Conservation (phyloP, 2,113 vertebrate species). For the Hyperopisus bebe region DNA sequence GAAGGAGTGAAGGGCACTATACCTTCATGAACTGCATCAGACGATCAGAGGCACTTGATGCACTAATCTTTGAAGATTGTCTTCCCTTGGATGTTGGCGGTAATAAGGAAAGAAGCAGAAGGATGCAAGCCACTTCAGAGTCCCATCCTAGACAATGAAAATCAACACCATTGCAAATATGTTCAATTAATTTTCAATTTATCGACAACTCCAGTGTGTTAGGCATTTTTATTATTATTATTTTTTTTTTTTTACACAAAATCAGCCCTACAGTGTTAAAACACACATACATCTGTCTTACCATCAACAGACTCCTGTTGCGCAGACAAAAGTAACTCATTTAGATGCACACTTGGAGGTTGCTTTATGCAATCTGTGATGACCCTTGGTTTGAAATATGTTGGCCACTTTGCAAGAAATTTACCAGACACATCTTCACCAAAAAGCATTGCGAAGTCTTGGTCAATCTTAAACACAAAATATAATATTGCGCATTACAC, state of each 20-base stretch:
- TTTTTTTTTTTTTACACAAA: neutral
- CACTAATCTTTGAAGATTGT: neutral
- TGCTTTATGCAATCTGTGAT: slow-evolving; percentile 23
- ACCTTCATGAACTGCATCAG: neutral
- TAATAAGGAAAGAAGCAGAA: neutral
- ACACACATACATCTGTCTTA: too few species aligned
- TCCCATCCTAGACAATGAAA: slow-evolving; percentile 16
- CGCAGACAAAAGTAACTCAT: neutral
- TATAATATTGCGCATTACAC: too few species aligned
- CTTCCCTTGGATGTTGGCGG: neutral
- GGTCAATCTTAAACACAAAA: too few species aligned
- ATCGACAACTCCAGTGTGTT: neutral
- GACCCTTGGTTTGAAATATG: slow-evolving; percentile 27
- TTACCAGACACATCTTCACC: too few species aligned
- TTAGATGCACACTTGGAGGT: neutral
- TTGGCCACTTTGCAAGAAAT: slow-evolving; percentile 29
- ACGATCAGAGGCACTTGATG: neutral
- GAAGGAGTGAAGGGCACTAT: too few species aligned
- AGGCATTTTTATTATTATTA: too few species aligned
- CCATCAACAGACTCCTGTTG: too few species aligned
- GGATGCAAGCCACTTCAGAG: slow-evolving; percentile 18
- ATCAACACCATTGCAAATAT: neutral
- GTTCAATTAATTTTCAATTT: neutral
- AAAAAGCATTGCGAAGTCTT: too few species aligned
- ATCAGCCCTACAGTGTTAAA: too few species aligned